Evolutionary conservation across 30 jellyfish, hydroid and myxozoan species (phyloP), one percentile per base, ranked within the genome.

Genomic region (Cassiopea andromeda): DNA sequence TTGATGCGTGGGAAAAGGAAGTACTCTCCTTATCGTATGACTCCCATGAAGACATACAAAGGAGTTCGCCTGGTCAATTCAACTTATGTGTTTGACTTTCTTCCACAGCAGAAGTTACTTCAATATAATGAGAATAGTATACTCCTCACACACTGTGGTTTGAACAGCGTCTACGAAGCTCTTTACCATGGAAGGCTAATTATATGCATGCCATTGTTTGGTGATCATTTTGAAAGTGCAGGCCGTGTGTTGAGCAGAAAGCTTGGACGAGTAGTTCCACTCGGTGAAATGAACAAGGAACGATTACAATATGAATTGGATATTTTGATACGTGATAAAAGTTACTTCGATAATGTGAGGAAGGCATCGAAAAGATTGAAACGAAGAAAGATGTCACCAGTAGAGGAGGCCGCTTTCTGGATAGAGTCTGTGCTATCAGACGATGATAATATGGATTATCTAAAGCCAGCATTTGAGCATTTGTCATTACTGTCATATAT

Each of bases 101-200:
- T 91, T 19, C 97, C 97, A 49, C 97, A 91, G 75, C 91, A 81
- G 49, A 87, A 80, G 15, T 60, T 91, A 14, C 85, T 91, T 46
- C 94, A 79, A 17, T 75, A 91, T 44, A 54, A 27, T 69, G 59
- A 84, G 68, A 19, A 84, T 14, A 59, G 14, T 19, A 44, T 91
- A 19, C 82, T 91, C 50, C n/a, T 91, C 2, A 49, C 97, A 48
- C 97, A 91, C 77, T 91, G 97, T 46, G 97, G 97, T 43, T 48
- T 72, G 16, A 91, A 85, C 81, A 81, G 97, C 74, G 58, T 91
- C 60, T 91, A 91, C 85, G 97, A 91, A 79, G 89, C 97, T 3
- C 85, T 91, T 44, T 91, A 84, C 73, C 92, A 91, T 67, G 73
- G 38, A 45, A 89, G 82, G 1, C 83, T 84, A 7, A 73, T 84